Percentiles rank a stretch among this genome's conserved stretches.
Conservation (phyloP, 2,113 vertebrate species). For the Myrmophylax atrothorax region DNA sequence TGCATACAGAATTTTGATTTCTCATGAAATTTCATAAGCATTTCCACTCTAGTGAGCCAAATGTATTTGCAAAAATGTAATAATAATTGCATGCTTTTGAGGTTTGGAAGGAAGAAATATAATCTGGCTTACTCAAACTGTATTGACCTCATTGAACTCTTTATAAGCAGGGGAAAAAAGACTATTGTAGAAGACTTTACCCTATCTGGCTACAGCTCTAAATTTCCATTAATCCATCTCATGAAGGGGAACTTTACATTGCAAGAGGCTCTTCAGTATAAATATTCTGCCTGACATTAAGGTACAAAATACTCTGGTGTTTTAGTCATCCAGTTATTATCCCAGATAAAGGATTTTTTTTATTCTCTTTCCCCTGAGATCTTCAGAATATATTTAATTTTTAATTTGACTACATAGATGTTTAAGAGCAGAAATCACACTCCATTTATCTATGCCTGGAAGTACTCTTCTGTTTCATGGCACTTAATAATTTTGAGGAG, state of each 20-base stretch:
- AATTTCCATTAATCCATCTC: background rate
- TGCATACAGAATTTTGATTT: background rate
- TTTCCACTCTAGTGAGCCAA: background rate
- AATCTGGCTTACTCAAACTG: background rate
- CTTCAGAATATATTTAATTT: conserved; percentile 8
- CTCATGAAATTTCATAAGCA: background rate
- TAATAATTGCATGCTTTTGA: background rate
- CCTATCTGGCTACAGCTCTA: background rate
- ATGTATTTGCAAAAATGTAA: background rate
- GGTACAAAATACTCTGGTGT: background rate
- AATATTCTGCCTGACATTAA: background rate
- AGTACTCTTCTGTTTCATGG: background rate
- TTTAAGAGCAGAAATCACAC: background rate
- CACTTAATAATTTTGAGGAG: background rate
- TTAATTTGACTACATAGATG: background rate
- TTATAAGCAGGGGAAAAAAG: background rate
- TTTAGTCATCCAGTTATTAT: background rate
- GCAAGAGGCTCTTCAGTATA: background rate
- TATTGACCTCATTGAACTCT: background rate
- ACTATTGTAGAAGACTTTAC: background rate
- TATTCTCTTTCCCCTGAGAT: background rate
- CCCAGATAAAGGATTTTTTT: background rate
- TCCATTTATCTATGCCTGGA: background rate
- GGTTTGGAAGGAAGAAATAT: background rate
- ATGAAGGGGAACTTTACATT: background rate